Evolutionary conservation across 2,888 invertebrate genomes (phyloP), one percentile per base, ranked within the genome.

Genomic region (Quadriops clusia): DNA sequence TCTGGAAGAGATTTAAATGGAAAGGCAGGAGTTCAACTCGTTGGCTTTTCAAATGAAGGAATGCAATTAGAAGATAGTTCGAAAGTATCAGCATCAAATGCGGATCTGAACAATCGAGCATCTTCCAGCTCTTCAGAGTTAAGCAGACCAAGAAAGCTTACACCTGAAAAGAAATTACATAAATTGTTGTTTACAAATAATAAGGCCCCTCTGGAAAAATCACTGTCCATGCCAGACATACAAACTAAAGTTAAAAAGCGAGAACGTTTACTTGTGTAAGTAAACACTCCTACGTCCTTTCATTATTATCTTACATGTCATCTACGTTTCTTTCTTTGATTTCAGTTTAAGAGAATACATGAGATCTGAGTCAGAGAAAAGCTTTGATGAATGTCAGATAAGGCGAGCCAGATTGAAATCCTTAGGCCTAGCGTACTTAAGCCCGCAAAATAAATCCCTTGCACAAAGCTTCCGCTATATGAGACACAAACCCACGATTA

Each of bases 401-500:
- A 65, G 69, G 4, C 63, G 71, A 15, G 77, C 77, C 0, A 65
- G 74, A 12, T 54, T 74, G 21, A 72, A 74, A 47, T 72, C 74
- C 5, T 58, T 74, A n/a, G 76, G 76, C 2, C 50, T 74, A 41
- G 77, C 77, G 2, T 78, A 81, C 55, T 58, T 77, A 24, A 77
- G 77, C 47, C 83, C 83, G 1, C 84, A 81, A 52, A 80, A 83
- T 52, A 77, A 75, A 45, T 79, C 81, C 1, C 60, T 86, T 37
- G 85, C 84, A 1, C 83, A 85, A 50, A 83, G 84, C 53, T 87
- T 87, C 60, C 70, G 86, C n/a, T 89, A 87, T 53, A 85, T 89
- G 85, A 62, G 89, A 23, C 78, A 77, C 43, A 89, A 89, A 47
- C 90, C 90, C 0, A 83, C 85, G 0, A 84, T 89, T 40, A 84